A percentile compares a stretch with the other conserved stretches of the same genome.
Conservation (phyloP, 2,113 vertebrate genomes). For the Loxodonta africana region DNA sequence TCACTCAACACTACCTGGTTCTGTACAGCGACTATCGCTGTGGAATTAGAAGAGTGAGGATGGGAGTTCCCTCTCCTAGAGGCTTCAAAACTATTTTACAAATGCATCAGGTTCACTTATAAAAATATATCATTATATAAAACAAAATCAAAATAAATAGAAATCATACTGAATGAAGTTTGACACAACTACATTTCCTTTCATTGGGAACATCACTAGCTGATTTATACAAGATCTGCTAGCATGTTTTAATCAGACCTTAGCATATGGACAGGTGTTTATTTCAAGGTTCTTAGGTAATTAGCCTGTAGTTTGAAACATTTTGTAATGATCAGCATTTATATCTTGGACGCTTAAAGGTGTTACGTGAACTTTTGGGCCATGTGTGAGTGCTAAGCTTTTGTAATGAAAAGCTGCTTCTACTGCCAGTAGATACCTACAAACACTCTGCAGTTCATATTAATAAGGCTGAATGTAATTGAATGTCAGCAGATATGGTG, state of each 20-base stretch:
- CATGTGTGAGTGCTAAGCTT: constrained; percentile 76
- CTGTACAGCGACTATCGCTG: too few relatives aligned
- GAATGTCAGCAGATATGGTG: constrained; percentile 86
- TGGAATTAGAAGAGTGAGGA: neutral
- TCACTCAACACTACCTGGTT: neutral
- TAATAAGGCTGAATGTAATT: constrained; percentile 89
- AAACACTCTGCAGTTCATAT: constrained; percentile 84
- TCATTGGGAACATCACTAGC: neutral
- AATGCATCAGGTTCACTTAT: neutral
- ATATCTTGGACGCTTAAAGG: constrained; percentile 75
- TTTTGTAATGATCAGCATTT: constrained; percentile 52
- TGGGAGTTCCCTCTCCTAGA: neutral
- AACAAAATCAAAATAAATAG: neutral
- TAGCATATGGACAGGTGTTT: neutral
- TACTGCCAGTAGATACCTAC: constrained; percentile 82
- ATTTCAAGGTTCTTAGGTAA: constrained; percentile 36
- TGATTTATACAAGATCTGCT: neutral
- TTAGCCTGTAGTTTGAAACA: constrained; percentile 28
- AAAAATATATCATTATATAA: neutral
- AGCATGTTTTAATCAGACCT: neutral
- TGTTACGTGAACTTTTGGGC: constrained; percentile 78
- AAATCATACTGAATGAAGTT: neutral
- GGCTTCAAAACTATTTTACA: neutral
- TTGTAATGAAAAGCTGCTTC: constrained; percentile 86
- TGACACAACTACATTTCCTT: neutral